Evolutionary conservation across 1,140 invertebrate genomes (phyloP).

Genomic region (Trichoplusia ni): DNA sequence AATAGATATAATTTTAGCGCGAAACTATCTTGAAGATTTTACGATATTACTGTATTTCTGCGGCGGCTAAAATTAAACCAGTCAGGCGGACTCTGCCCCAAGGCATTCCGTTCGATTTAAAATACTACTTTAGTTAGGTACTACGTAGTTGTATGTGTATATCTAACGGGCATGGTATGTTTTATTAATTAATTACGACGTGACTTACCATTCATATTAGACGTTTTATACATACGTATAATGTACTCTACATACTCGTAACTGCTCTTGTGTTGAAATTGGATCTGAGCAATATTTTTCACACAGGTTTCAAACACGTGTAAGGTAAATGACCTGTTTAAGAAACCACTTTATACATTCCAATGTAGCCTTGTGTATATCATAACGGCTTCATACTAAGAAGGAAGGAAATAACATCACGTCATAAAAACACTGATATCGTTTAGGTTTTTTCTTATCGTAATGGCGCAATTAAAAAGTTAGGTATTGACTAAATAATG

Average conservation of each 20-base stretch:
- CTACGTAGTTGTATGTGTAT: neutral
- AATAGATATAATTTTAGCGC: conserved; percentile 36
- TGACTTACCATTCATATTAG: too few relatives aligned
- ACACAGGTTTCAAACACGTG: too few relatives aligned
- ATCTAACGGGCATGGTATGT: neutral
- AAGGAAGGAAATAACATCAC: neutral
- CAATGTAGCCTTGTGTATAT: neutral
- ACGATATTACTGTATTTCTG: conserved; percentile 38
- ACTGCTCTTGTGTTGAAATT: neutral
- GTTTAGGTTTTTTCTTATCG: neutral
- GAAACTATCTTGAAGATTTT: conserved; percentile 33
- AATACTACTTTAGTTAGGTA: neutral
- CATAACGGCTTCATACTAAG: neutral
- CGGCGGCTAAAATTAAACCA: conserved; percentile 31
- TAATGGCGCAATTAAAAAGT: conserved; percentile 10
- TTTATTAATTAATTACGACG: too few relatives aligned
- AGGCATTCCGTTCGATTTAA: neutral
- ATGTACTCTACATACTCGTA: neutral
- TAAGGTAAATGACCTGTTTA: neutral
- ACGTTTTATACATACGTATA: too few relatives aligned
- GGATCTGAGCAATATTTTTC: too few relatives aligned
- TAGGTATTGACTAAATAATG: neutral
- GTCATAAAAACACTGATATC: neutral
- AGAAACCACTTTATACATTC: too few relatives aligned
- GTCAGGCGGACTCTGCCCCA: conserved; percentile 15